Evolutionary conservation across 1,140 invertebrate species (phyloP).

Genomic region (Rhagoletis pomonella): DNA sequence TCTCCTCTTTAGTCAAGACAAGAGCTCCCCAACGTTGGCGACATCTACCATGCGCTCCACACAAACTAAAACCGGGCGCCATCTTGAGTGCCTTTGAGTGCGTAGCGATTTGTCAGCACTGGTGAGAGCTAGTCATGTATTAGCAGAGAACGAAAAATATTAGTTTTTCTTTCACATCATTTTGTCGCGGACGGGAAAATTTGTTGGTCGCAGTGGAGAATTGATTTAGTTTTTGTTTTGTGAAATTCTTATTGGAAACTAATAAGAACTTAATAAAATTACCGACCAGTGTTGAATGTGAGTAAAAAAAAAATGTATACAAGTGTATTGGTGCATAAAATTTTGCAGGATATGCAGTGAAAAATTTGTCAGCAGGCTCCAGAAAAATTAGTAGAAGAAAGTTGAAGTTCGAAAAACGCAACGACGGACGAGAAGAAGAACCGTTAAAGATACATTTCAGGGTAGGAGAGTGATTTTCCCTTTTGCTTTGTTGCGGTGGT

Average conservation of each 20-base stretch:
- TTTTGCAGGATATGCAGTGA: conserved; percentile 34
- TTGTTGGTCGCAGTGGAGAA: conserved; percentile 23
- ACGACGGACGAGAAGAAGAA: conserved; percentile 41
- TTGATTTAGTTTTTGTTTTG: conserved; percentile 44
- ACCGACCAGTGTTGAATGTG: conserved; percentile 40
- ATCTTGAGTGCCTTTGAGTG: background rate
- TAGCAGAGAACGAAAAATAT: conserved; percentile 37
- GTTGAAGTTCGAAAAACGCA: conserved; percentile 49
- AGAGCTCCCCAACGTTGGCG: background rate
- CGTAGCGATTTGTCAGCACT: background rate
- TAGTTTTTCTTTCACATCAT: conserved; percentile 52
- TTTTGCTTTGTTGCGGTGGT: conserved; percentile 6
- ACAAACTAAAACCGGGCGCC: background rate
- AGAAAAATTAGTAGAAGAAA: conserved; percentile 35
- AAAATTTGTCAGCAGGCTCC: conserved; percentile 35
- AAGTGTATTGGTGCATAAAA: conserved; percentile 27
- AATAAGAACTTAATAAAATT: conserved; percentile 40
- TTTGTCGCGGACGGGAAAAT: conserved; percentile 41
- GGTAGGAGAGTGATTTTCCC: conserved; percentile 20
- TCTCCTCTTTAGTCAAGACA: background rate
- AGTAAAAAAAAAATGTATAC: background rate
- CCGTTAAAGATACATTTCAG: conserved; percentile 26
- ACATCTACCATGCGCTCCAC: background rate
- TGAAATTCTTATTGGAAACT: conserved; percentile 45
- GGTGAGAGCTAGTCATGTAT: conserved; percentile 15